Evolutionary conservation across 2,888 invertebrate species (phyloP).

Genomic region (Tanytarsus gracilentus): DNA sequence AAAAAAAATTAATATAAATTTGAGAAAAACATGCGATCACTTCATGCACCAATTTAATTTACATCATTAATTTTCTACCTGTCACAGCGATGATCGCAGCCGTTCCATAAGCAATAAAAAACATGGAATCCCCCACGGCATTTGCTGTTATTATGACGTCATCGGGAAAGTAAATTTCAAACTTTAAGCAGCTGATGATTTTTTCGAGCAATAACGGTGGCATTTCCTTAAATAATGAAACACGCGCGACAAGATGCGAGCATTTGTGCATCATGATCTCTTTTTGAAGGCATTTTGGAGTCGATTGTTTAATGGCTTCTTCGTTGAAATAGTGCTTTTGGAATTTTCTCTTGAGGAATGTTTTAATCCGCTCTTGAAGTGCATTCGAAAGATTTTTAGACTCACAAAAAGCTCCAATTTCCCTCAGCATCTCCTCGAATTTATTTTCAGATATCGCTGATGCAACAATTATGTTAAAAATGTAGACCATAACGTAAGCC

Average conservation of each 20-base stretch:
- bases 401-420: conserved; percentile 44
- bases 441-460: conserved; percentile 40
- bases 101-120: conserved; percentile 49
- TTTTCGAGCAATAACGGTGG: conserved; percentile 45
- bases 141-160: conserved; percentile 48
- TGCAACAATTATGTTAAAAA: not conserved
- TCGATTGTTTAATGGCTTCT: conserved; percentile 42
- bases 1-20: not conserved
- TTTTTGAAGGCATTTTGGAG: conserved; percentile 39
- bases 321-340: conserved; percentile 47
- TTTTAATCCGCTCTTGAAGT: conserved; percentile 40
- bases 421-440: conserved; percentile 44
- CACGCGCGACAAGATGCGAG: conserved; percentile 47
- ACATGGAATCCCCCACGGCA: conserved; percentile 48
- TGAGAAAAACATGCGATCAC: too few species aligned
- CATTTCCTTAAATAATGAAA: conserved; percentile 47
- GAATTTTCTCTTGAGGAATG: conserved; percentile 46
- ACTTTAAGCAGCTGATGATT: conserved; percentile 45
- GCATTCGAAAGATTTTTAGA: conserved; percentile 43
- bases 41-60: too few species aligned
- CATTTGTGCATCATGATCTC: conserved; percentile 49
- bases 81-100: conserved; percentile 42
- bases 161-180: conserved; percentile 47
- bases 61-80: too few species aligned
- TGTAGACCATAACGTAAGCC: not conserved